Conservation (phyloP, 2,888 invertebrate genomes). For the Diplazon laetatorius region DNA sequence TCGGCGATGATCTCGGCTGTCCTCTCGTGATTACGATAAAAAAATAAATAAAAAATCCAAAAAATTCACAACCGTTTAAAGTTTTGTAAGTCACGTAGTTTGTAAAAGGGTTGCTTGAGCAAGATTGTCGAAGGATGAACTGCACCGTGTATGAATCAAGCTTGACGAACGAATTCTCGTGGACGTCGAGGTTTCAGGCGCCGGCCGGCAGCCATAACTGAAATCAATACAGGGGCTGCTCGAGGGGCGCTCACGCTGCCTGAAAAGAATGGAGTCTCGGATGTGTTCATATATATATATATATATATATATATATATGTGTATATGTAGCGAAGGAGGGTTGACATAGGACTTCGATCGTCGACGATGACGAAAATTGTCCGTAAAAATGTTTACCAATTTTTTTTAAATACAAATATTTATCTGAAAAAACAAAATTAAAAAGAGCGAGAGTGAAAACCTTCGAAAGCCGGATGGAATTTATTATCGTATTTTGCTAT, state of each 20-base stretch:
- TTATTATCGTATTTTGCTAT: too few relatives aligned
- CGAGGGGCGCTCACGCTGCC: conserved; percentile 70
- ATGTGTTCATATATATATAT: too few relatives aligned
- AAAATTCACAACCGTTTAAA: too few relatives aligned
- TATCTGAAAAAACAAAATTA: too few relatives aligned
- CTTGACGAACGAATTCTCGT: conserved; percentile 43
- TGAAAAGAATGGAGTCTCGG: conserved; percentile 30
- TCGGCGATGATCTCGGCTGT: conserved; percentile 28
- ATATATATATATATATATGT: neutral
- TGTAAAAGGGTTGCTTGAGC: too few relatives aligned
- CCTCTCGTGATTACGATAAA: conserved; percentile 16
- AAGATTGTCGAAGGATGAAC: conserved; percentile 40
- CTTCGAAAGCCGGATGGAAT: too few relatives aligned
- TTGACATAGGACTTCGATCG: conserved; percentile 1
- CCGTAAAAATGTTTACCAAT: neutral
- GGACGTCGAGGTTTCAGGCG: conserved; percentile 61
- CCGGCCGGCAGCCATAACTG: conserved; percentile 77
- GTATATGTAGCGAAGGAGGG: neutral
- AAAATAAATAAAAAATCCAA: too few relatives aligned
- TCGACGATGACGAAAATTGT: conserved; percentile 1
- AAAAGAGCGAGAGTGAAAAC: too few relatives aligned
- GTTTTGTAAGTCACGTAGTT: too few relatives aligned
- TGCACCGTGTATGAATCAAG: conserved; percentile 36
- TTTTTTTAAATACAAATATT: too few relatives aligned
- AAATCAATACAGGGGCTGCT: conserved; percentile 78